A percentile compares a stretch with the other conserved stretches of the same genome.
phyloP scores from a whole-genome alignment of 2,888 invertebrate genomes.

The Rotaria sp. region DNA sequence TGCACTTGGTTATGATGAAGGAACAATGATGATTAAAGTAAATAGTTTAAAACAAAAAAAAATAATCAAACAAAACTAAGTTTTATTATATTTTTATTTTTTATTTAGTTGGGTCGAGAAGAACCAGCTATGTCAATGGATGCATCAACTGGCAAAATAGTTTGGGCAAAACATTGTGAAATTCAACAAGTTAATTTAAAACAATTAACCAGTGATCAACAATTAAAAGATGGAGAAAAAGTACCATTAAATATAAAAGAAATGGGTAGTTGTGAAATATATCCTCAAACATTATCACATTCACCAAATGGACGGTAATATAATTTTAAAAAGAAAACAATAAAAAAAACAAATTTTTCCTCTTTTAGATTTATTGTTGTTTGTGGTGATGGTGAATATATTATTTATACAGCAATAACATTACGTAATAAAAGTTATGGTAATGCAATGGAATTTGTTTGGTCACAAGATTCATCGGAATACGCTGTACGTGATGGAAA shows the following conservation, averaged over 20 bases:
- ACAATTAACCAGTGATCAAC: constrained; percentile 61
- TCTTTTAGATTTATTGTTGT: constrained; percentile 70
- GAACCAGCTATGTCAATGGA: constrained; percentile 99
- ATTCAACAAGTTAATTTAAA: constrained; percentile 91
- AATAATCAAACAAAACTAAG: too few relatives aligned
- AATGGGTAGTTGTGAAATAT: constrained; percentile 98
- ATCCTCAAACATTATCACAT: constrained; percentile 93
- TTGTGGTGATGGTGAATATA: constrained; percentile 98
- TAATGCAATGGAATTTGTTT: constrained; percentile 94
- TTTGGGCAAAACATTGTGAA: constrained; percentile 97
- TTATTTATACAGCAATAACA: constrained; percentile 99
- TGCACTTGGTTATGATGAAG: constrained; percentile 90
- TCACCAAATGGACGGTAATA: constrained; percentile 83
- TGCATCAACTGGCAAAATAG: constrained; percentile 81
- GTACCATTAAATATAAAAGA: constrained; percentile 90
- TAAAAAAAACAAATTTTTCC: background rate
- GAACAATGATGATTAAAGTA: constrained; percentile 79
- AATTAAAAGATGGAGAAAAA: constrained; percentile 79
- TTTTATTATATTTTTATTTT: too few relatives aligned
- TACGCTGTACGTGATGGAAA: constrained; percentile 73
- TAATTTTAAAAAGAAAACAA: background rate
- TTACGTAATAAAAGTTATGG: constrained; percentile 96
- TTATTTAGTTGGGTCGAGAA: constrained; percentile 74
- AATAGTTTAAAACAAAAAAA: background rate
- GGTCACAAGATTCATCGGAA: constrained; percentile 87